Conservation (phyloP, 2,113 vertebrate species). For the Campylorhamphus procurvoides region DNA sequence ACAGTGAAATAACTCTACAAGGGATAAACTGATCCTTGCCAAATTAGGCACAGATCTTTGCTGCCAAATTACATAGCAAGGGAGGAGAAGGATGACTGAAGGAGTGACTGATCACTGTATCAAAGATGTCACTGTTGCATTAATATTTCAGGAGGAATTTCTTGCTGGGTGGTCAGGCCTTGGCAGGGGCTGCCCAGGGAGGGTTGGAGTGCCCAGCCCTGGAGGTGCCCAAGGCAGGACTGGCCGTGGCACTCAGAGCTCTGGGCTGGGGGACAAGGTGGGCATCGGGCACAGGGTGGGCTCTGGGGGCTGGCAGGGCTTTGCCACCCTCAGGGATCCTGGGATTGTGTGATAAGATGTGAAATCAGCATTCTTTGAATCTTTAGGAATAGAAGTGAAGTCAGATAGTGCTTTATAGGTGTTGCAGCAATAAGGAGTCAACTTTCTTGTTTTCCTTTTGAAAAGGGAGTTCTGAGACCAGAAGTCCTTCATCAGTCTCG, state of each 20-base stretch:
- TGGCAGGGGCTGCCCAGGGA: neutral
- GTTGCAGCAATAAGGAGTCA: neutral
- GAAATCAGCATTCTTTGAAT: neutral
- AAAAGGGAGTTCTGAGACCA: neutral
- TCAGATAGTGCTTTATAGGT: neutral
- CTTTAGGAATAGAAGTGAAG: neutral
- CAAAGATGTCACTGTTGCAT: neutral
- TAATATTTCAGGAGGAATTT: neutral
- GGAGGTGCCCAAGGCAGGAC: neutral
- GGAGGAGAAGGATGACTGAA: neutral
- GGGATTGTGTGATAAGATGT: rapidly evolving
- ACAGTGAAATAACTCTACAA: neutral
- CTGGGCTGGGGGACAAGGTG: neutral
- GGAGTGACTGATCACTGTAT: neutral
- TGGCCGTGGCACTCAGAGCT: neutral
- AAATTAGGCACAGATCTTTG: neutral
- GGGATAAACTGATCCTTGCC: neutral
- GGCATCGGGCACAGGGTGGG: rapidly evolving
- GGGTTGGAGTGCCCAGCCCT: neutral
- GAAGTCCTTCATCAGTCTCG: neutral
- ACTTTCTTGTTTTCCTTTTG: neutral
- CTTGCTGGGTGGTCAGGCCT: neutral
- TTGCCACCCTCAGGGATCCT: rapidly evolving
- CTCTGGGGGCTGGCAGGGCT: neutral
- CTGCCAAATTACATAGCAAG: neutral